These are phyloP conservation scores for Ceyx margarethae DNA, from an alignment of 2,113 vertebrate genomes.

Conservation along the genomic window DNA sequence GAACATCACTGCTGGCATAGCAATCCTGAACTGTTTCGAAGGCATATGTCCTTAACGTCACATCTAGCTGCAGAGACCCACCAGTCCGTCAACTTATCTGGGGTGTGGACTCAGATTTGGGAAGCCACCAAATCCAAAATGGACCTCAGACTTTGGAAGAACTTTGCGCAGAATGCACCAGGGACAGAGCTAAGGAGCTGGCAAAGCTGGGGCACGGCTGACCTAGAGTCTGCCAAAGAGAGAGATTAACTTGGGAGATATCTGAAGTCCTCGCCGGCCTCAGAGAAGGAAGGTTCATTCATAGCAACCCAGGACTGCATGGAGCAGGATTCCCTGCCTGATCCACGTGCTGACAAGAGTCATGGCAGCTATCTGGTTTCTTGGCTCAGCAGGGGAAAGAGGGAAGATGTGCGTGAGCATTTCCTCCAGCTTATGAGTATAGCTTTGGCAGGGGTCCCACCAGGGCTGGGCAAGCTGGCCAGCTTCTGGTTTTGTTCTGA, in stretches of 20 bases:
- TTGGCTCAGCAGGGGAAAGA: neutral
- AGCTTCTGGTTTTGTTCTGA: slow-evolving; percentile 23
- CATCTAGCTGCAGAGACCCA: neutral
- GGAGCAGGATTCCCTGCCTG: slow-evolving; percentile 4
- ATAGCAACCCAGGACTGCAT: neutral
- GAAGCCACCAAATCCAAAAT: neutral
- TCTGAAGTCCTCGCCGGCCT: neutral
- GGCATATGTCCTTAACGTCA: neutral
- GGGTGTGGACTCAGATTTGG: neutral
- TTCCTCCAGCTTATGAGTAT: neutral
- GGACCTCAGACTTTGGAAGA: neutral
- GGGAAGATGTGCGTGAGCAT: neutral
- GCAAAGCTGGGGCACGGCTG: neutral
- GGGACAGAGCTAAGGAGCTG: neutral
- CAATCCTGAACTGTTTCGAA: neutral
- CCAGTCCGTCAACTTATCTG: neutral
- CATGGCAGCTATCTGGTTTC: slow-evolving; percentile 40
- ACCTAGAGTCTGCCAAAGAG: neutral
- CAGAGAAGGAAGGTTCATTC: neutral
- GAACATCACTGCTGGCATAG: neutral
- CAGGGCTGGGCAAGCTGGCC: neutral
- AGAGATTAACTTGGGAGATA: neutral
- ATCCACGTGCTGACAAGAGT: slow-evolving; percentile 49
- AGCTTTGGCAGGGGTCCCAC: slow-evolving; percentile 36
- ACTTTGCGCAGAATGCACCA: rapidly evolving